These are phyloP conservation scores for Palythoa caribaeorum DNA, from an alignment of 92 coral and sea anemone genomes.

Conservation along the genomic window DNA sequence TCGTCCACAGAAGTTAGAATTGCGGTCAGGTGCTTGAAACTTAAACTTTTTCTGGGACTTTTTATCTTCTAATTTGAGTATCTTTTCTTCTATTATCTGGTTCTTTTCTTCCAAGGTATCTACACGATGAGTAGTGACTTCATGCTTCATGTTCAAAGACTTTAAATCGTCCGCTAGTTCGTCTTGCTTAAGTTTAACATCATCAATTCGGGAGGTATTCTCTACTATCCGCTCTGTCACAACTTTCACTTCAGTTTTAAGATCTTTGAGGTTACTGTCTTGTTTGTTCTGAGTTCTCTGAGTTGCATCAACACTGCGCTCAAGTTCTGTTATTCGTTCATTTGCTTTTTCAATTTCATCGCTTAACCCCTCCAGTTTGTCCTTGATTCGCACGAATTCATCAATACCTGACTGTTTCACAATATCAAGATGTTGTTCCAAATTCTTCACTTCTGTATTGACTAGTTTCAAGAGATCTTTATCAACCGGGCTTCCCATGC, in stretches of 20 bases:
- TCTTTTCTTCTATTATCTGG: constrained; percentile 43
- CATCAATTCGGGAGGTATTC: neutral
- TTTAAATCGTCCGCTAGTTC: neutral
- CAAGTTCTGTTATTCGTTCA: constrained; percentile 35
- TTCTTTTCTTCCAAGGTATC: constrained; percentile 39
- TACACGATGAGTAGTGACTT: constrained; percentile 5
- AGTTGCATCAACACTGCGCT: neutral
- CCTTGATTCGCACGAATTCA: constrained; percentile 66
- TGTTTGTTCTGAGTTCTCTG: constrained; percentile 34
- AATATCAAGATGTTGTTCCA: constrained; percentile 45
- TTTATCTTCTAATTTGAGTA: constrained; percentile 41
- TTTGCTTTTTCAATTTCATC: constrained; percentile 53
- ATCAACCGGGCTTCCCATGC: constrained; percentile 86
- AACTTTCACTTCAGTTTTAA: constrained; percentile 22
- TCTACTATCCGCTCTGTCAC: neutral
- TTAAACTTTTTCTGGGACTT: neutral
- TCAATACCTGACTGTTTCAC: constrained; percentile 45
- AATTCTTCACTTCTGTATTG: constrained; percentile 59
- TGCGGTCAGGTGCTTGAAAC: constrained; percentile 73
- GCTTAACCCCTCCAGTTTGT: constrained; percentile 53
- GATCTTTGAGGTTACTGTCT: constrained; percentile 20
- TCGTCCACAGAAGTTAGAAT: constrained; percentile 73
- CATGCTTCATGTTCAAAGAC: constrained; percentile 3
- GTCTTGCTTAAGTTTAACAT: constrained; percentile 35
- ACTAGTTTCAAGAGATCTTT: constrained; percentile 76